Base-by-base conservation (phyloP, 2,888 invertebrate species). In the Thymelicus sylvestris region DNA sequence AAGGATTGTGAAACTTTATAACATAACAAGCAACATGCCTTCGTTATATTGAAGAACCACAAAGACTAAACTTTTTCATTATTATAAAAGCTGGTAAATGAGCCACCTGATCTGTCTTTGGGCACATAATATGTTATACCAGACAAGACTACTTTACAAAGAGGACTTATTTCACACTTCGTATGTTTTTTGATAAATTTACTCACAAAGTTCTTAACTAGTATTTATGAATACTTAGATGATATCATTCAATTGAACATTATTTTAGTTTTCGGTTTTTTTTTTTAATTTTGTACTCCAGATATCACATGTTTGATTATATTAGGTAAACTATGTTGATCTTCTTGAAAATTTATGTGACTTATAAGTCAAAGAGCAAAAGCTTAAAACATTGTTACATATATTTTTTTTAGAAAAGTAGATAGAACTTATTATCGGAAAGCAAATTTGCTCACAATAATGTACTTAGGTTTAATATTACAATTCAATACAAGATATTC, bases 11-110 rank as follows among this genome's bases (percentile, higher is more conserved):
- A 19, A 2, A 60, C 48, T 65, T 61, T 71, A 72, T 66, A 67
- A 67, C 24, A 72, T 70, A 70, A 74, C 71, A 61, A 55, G 61
- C 38, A 47, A 71, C 24, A 47, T 15, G 24, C 59, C 50, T 65
- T 64, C 15, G n/a, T 44, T n/a, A 57, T 44, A 47, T 57, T 12
- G 44, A 44, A 44, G 39, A 24, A 39, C 44, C 13, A 66, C 6
- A 63, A n/a, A 19, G 50, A 52, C 50, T 8, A 52, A 52, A 52
- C 7, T 52, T 52, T 52, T 52, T 52, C 50, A 52, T 52, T 52
- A 52, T 52, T 52, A 8, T 52, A 52, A 52, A 52, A 52, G 50
- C 50, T 52, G 50, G 50, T 19, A 52, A 52, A 8, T 52, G 50
- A 52, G 19, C 15, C 50, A 52, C 50, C 50, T 52, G 50, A 52